Evolutionary conservation across 2,888 invertebrate species (phyloP), one percentile per base, ranked within the genome.

Genomic region (Hypolimnas misippus): DNA sequence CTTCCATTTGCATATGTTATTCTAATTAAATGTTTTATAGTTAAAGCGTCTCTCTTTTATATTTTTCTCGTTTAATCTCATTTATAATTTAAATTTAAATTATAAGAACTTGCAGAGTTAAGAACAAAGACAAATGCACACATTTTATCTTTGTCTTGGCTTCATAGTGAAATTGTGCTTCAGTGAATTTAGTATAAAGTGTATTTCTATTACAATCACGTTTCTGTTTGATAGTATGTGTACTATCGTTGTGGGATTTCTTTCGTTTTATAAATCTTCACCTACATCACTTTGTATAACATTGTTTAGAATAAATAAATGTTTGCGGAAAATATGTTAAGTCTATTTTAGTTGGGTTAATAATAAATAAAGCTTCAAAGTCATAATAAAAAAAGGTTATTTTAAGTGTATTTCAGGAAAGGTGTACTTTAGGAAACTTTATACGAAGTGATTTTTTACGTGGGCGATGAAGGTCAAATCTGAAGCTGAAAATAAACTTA

Each of bases 161-260:
- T 12, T 46, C 3, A 44, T 44, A 21, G 21, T 21, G 21, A 21
- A 21, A 46, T 12, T 12, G 21, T 12, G 21, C 21, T 46, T 5
- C 5, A 17, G 44, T 46, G 19, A 21, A 46, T 46, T 46, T 21
- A 19, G 5, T 46, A 21, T 21, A 46, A 21, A 19, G 19, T n/a
- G 12, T 19, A 19, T 44, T 44, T 19, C 19, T 46, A 46, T 46
- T 46, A 12, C 19, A 19, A 46, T 46, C 44, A 46, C 44, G 44
- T 46, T 5, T 21, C 19, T 21, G 16, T 44, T 44, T 44, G 44
- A 44, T 44, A 17, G 44, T 21, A 44, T 21, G 21, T 25, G 5
- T 44, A 21, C 4, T 44, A 44, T 21, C n/a, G 12, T 21, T 21
- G 21, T n/a, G 19, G 44, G 19, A 46, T 46, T 46, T 46, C 40